phyloP scores from a whole-genome alignment of 2,797 vertebrate genomes.

The Danio aesculapii region DNA sequence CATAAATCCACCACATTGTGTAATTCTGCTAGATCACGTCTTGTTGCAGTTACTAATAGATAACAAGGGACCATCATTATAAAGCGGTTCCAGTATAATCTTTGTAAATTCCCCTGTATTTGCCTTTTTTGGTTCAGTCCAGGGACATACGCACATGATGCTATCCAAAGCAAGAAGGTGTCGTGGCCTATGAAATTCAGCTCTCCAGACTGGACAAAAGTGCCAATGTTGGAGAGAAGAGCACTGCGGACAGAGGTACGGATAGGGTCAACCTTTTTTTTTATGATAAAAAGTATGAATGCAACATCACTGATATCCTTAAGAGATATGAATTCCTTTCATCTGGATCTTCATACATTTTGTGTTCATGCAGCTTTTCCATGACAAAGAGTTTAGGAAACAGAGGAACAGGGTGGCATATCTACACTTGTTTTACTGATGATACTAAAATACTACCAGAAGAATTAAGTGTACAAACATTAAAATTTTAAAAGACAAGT shows the following conservation, averaged over 20 bases:
- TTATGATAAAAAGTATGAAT: not conserved
- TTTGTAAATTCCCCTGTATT: not conserved
- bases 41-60: too few species aligned
- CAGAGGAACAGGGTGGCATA: constrained; percentile 82
- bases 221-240: constrained; percentile 74
- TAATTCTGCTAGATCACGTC: not conserved
- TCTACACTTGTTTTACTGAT: constrained; percentile 76
- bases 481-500: not conserved
- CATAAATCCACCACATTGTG: not conserved
- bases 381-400: constrained; percentile 80
- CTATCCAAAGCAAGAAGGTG: constrained; percentile 70
- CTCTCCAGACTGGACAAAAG: constrained; percentile 83
- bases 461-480: not conserved
- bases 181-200: constrained; percentile 89
- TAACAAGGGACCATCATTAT: too few species aligned
- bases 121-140: constrained; percentile 73
- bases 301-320: too few species aligned
- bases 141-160: constrained; percentile 74
- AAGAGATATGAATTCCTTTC: not conserved
- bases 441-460: constrained; percentile 19
- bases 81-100: too few species aligned
- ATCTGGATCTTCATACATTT: constrained; percentile 32
- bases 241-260: constrained; percentile 80
- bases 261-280: not conserved
- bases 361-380: constrained; percentile 73